Percentiles rank a stretch among this genome's conserved stretches.
Evolutionary conservation across 2,113 vertebrate genomes (phyloP).

Genomic region (Sebastes fasciatus): DNA sequence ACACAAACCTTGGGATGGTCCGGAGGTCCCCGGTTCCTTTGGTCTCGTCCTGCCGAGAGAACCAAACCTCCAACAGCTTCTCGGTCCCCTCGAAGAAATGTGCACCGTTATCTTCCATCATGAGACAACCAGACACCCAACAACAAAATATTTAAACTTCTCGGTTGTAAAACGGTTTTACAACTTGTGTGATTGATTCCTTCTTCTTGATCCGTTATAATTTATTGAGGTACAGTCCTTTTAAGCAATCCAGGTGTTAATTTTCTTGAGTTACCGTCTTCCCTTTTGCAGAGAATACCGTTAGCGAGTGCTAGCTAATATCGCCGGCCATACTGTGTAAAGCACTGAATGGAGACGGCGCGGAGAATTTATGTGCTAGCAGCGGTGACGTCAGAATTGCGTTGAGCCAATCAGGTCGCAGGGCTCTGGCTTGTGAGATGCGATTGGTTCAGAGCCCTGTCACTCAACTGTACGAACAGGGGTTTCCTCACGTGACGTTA

Average conservation of each 20-base stretch:
- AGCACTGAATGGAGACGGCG: constrained; percentile 79
- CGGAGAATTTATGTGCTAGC: constrained; percentile 80
- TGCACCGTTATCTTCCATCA: constrained; percentile 96
- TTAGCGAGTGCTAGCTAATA: constrained; percentile 99
- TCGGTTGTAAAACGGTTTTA: constrained; percentile 59
- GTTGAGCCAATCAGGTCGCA: constrained; percentile 34
- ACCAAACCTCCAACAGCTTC: constrained; percentile 99
- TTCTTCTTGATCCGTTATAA: constrained; percentile 76
- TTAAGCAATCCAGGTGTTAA: constrained; percentile 82
- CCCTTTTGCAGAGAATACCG: constrained; percentile 97
- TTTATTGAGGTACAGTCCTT: constrained; percentile 88
- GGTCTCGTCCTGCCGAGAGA: constrained; percentile 93
- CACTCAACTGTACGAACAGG: constrained; percentile 31
- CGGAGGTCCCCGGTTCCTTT: constrained; percentile 97
- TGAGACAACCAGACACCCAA: constrained; percentile 92
- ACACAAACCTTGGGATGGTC: constrained; percentile 94
- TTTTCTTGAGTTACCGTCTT: constrained; percentile 89
- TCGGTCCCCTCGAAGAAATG: constrained; percentile 99
- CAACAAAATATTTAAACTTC: constrained; percentile 87
- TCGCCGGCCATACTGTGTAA: constrained; percentile 99
- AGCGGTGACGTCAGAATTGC: not conserved
- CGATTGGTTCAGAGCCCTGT: constrained; percentile 55
- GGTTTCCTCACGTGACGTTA: constrained; percentile 37
- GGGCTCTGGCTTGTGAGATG: fast-evolving
- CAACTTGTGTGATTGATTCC: constrained; percentile 69